Evolutionary conservation across 1,140 invertebrate species (phyloP), one percentile per base, ranked within the genome.

Genomic region (Araneus ventricosus): DNA sequence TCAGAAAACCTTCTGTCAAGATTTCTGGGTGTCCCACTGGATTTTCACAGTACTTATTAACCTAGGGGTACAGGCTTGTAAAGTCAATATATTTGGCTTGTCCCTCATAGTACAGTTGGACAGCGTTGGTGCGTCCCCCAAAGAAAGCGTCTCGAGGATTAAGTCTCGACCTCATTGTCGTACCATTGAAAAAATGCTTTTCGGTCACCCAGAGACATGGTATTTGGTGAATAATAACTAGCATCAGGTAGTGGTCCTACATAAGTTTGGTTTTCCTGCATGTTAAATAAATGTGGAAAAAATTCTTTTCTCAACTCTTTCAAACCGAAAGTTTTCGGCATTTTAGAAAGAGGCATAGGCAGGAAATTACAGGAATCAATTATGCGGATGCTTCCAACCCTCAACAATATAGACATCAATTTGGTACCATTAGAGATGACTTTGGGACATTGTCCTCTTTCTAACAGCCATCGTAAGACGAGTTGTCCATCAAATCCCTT

Each of bases 261-360:
- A n/a, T 59, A 82, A 57, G 63, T 93, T 82, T 90, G 70, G 27
- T 94, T 94, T n/a, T 79, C 88, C 41, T 2, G 37, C 8, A 17
- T 34, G 22, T 94, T 94, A 41, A 94, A 94, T 5, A 88, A 52
- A 61, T 88, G 90, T 34, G 90, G 82, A 39, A 94, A n/a, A 94
- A 70, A 88, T 88, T 22, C 89, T 89, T 82, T 93, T 92, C 41
- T 59, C 24, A 80, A 39, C 70, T 92, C 90, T 17, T 34, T n/a
- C 3, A 94, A 10, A 34, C 52, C 57, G 92, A 94, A 94, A 45
- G 61, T 63, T 45, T 57, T 87, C 17, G 88, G 88, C 4, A 94
- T 30, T 34, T 70, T 37, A 34, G 93, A n/a, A n/a, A 91, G 57
- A 17, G 80, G 34, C 94, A 94, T 93, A 24, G 92, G 94, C 2